Conservation (phyloP, 2,888 invertebrate species). For the Rhagonycha lutea region DNA sequence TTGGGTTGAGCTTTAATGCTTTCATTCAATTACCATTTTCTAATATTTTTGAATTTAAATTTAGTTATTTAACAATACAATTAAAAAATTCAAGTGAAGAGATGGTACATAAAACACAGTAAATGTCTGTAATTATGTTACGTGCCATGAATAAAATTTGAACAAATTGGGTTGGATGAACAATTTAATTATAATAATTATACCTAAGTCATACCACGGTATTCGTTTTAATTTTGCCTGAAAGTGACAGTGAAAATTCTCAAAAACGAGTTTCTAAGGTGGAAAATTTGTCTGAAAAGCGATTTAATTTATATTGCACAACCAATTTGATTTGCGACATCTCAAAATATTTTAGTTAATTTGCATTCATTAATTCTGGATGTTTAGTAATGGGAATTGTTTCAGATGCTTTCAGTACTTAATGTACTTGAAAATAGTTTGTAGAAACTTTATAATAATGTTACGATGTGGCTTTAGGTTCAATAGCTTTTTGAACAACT, state of each 20-base stretch:
- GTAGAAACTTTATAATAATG: not conserved
- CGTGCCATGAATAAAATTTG: not conserved
- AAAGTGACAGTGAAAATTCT: not conserved
- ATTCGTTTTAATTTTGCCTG: not conserved
- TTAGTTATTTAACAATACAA: not conserved
- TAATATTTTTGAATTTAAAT: not conserved
- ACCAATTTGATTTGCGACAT: not conserved
- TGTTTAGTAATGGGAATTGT: not conserved
- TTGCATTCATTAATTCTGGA: not conserved
- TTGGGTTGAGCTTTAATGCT: not conserved
- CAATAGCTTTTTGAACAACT: not conserved
- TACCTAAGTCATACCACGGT: not conserved
- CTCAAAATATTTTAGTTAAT: not conserved
- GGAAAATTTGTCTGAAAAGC: not conserved
- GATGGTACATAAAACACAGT: not conserved
- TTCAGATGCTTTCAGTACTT: not conserved
- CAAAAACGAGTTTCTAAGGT: not conserved
- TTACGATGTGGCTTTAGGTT: not conserved
- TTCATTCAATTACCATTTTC: not conserved
- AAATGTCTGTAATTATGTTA: not conserved
- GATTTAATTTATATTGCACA: not conserved
- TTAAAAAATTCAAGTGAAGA: not conserved
- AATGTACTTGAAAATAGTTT: not conserved
- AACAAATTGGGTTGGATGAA: not conserved
- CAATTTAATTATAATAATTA: not conserved